These are phyloP conservation scores for Alca torda DNA, from an alignment of 2,797 vertebrate species.

Conservation along the genomic window DNA sequence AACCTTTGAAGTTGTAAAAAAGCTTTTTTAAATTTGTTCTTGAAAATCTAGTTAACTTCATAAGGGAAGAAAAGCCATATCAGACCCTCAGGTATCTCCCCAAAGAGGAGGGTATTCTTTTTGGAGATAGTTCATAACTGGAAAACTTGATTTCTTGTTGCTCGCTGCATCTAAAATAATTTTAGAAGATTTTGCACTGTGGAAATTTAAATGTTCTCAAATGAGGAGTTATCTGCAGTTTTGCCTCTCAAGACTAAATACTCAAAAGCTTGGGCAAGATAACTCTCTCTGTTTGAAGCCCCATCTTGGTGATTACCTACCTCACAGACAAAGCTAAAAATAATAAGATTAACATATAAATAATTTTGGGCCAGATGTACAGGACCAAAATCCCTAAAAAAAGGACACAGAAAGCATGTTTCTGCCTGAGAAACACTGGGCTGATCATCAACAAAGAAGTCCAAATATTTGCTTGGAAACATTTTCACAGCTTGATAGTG, in stretches of 20 bases:
- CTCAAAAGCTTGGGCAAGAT: neutral
- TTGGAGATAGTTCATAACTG: neutral
- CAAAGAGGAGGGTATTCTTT: neutral
- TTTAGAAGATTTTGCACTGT: neutral
- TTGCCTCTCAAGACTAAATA: neutral
- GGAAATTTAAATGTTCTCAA: neutral
- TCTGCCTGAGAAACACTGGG: neutral
- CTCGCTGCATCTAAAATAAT: neutral
- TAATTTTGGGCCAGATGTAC: neutral
- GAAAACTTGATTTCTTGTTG: neutral
- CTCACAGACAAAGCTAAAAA: neutral
- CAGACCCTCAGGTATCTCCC: neutral
- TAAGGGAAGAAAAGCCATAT: neutral
- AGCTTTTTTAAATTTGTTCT: neutral
- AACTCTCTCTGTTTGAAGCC: neutral
- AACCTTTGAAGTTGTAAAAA: neutral
- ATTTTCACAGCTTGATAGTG: neutral
- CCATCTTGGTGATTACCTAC: neutral
- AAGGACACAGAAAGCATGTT: neutral
- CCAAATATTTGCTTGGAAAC: conserved; percentile 26
- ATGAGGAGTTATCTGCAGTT: neutral
- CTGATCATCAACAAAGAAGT: neutral
- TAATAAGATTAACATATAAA: neutral
- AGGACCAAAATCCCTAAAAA: neutral
- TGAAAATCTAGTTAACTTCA: neutral